Conservation (phyloP, 2,113 vertebrate species). For the Ceyx melanurus region DNA sequence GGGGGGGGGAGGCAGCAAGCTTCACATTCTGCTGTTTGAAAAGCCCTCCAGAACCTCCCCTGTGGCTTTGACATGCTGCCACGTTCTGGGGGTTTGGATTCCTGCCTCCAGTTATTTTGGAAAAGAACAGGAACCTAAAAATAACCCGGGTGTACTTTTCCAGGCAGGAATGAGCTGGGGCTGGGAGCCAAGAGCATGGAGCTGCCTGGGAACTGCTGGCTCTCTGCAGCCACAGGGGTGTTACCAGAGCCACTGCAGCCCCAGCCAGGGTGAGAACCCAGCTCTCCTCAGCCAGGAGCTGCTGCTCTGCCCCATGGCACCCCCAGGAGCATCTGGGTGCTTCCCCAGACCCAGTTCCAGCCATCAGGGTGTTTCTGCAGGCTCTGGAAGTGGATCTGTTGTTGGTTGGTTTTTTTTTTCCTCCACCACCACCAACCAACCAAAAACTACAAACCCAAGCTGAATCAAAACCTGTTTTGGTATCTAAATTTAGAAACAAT, state of each 20-base stretch:
- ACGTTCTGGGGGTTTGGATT: constrained; percentile 27
- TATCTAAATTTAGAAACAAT: constrained; percentile 37
- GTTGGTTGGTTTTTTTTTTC: too few species aligned
- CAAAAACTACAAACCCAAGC: background rate
- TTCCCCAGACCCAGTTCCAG: background rate
- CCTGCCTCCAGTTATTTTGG: constrained; percentile 48
- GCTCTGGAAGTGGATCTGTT: background rate
- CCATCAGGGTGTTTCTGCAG: background rate
- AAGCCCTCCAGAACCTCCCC: constrained; percentile 41
- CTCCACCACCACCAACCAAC: too few species aligned
- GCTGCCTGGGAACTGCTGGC: constrained; percentile 6
- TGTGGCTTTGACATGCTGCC: constrained; percentile 58
- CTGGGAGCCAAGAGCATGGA: constrained; percentile 40
- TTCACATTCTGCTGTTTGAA: constrained; percentile 20
- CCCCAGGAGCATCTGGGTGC: background rate
- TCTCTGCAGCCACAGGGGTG: background rate
- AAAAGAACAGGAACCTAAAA: constrained; percentile 63
- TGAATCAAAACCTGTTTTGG: constrained; percentile 3
- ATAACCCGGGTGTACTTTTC: constrained; percentile 65
- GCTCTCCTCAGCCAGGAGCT: background rate
- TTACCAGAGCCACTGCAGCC: background rate
- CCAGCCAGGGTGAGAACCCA: background rate
- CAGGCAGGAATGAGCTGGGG: constrained; percentile 20
- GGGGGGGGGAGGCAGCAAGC: background rate
- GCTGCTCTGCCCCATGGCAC: background rate